These are phyloP conservation scores for Megaceryle torquata DNA, from an alignment of 2,113 vertebrate species.

Conservation along the genomic window DNA sequence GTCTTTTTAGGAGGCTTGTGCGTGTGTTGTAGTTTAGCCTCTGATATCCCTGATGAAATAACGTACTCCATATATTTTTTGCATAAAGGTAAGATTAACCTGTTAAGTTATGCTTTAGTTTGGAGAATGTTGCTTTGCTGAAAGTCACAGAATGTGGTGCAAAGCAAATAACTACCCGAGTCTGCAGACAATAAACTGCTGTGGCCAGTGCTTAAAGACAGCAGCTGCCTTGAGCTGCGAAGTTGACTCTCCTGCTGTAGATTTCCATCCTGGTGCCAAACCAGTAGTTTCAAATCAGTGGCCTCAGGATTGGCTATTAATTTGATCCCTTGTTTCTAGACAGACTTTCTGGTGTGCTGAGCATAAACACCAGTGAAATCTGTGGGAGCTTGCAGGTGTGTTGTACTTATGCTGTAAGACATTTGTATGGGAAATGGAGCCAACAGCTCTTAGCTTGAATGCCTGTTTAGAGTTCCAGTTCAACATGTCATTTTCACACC, in stretches of 20 bases:
- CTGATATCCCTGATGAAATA: constrained; percentile 69
- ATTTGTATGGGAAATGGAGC: constrained; percentile 10
- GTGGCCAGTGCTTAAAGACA: neutral
- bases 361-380: neutral
- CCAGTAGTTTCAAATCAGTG: neutral
- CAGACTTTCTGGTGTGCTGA: neutral
- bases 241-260: neutral
- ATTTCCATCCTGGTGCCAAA: constrained; percentile 8
- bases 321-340: constrained; percentile 1
- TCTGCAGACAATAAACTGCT: neutral
- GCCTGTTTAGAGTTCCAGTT: neutral
- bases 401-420: neutral
- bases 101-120: neutral
- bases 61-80: constrained; percentile 84
- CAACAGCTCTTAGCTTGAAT: neutral
- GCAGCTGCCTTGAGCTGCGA: neutral
- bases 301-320: neutral
- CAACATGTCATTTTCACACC: neutral
- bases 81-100: constrained; percentile 82
- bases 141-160: neutral
- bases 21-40: constrained; percentile 82
- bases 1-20: constrained; percentile 85
- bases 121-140: neutral
- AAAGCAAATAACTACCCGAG: neutral
- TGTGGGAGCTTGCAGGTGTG: constrained; percentile 20